A percentile compares a stretch with the other conserved stretches of the same genome.
These are phyloP conservation scores for Castor canadensis DNA, from an alignment of 2,113 vertebrate species.

Conservation along the genomic window DNA sequence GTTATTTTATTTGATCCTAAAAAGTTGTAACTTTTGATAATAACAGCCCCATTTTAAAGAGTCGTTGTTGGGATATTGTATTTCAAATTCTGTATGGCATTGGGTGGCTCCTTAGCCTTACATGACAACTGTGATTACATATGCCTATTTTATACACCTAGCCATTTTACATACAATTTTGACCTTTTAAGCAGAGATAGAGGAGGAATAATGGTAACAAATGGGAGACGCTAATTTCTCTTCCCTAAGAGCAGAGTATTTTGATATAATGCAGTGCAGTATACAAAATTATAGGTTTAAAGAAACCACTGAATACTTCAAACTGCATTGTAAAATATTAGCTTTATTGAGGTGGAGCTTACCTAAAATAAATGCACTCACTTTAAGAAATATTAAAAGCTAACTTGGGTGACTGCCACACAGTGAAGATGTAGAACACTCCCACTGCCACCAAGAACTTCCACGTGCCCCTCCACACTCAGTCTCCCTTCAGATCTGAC, in stretches of 20 bases:
- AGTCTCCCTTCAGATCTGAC: background rate
- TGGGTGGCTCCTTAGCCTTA: background rate
- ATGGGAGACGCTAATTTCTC: background rate
- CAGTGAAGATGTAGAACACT: background rate
- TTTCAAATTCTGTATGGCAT: background rate
- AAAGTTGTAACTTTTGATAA: background rate
- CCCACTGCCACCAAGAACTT: background rate
- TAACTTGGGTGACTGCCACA: background rate
- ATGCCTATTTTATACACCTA: background rate
- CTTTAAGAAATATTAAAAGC: background rate
- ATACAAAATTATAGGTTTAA: slow-evolving; percentile 1
- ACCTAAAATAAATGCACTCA: background rate
- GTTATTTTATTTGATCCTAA: background rate
- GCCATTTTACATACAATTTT: slow-evolving; percentile 11
- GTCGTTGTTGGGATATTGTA: background rate
- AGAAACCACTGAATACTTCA: slow-evolving; percentile 21
- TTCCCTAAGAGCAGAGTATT: slow-evolving; percentile 44
- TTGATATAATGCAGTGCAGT: background rate
- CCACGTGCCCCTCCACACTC: background rate
- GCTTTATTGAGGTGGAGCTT: background rate
- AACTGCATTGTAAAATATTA: background rate
- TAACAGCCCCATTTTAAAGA: background rate
- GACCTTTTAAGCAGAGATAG: background rate
- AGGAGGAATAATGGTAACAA: background rate
- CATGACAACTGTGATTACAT: background rate